Conservation (phyloP, 30 jellyfish, hydroid and myxozoan genomes). For the Hydractinia echinata region DNA sequence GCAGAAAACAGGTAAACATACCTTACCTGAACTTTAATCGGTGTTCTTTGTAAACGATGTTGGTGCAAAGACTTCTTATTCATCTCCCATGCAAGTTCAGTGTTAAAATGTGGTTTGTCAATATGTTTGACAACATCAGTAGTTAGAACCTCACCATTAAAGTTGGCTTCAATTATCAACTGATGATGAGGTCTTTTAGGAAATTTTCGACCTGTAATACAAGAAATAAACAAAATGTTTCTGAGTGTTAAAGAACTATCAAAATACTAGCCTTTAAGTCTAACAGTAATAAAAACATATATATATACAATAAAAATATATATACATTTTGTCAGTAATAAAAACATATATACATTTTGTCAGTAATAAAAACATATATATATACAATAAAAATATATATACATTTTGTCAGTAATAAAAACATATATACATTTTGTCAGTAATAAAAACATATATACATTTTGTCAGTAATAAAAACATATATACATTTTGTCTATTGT, state of each 20-base stretch:
- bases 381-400: too few relatives aligned
- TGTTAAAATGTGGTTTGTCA: slow-evolving; percentile 74
- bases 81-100: slow-evolving; percentile 95
- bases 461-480: too few relatives aligned
- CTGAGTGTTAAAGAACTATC: background rate
- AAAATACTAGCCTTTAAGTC: background rate
- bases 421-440: background rate
- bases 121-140: slow-evolving; percentile 78
- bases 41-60: slow-evolving; percentile 87
- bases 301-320: too few relatives aligned
- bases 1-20: background rate
- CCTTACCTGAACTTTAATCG: slow-evolving; percentile 80
- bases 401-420: background rate
- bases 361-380: background rate
- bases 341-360: too few relatives aligned
- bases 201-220: slow-evolving; percentile 59
- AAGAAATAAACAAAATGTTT: background rate
- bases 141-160: slow-evolving; percentile 80
- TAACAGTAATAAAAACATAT: background rate
- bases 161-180: slow-evolving; percentile 75
- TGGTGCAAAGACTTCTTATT: slow-evolving; percentile 81
- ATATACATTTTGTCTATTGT: too few relatives aligned
- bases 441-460: background rate
- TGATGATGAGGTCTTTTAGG: slow-evolving; percentile 71
- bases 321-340: too few relatives aligned